Conservation (phyloP, 2,888 invertebrate genomes). For the Heteropelma amictum region DNA sequence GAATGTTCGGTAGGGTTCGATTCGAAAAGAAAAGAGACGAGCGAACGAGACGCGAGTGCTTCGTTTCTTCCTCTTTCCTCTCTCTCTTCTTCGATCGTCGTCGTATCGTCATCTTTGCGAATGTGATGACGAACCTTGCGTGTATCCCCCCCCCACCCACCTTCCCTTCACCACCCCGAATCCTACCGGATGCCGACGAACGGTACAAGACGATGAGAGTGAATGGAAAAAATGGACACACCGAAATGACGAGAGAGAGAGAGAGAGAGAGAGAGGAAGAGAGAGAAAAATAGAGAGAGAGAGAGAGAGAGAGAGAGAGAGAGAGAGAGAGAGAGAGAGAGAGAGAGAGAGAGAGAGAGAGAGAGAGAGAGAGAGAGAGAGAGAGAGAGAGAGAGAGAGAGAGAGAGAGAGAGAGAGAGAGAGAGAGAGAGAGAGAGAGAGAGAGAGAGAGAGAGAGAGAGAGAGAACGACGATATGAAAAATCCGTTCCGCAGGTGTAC, state of each 20-base stretch:
- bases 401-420: not conserved
- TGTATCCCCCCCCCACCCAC: too few relatives aligned
- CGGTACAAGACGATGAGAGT: too few relatives aligned
- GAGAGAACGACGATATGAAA: not conserved
- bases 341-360: not conserved
- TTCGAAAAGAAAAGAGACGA: too few relatives aligned
- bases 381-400: not conserved
- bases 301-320: not conserved
- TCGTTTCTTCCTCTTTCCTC: too few relatives aligned
- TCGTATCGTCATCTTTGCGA: too few relatives aligned
- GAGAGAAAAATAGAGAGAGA: not conserved
- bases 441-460: conserved; percentile 6
- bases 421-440: conserved; percentile 3
- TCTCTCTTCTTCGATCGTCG: too few relatives aligned
- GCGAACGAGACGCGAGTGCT: too few relatives aligned
- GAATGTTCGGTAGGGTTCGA: too few relatives aligned
- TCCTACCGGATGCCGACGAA: too few relatives aligned
- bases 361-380: not conserved
- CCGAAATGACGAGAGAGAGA: not conserved
- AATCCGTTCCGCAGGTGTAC: conserved; percentile 4
- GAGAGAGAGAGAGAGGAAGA: not conserved
- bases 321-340: not conserved
- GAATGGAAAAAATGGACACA: too few relatives aligned
- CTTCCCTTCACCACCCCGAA: too few relatives aligned
- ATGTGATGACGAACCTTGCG: too few relatives aligned